Evolutionary conservation across 2,888 invertebrate genomes (phyloP).

Genomic region (Hyposoter didymator): DNA sequence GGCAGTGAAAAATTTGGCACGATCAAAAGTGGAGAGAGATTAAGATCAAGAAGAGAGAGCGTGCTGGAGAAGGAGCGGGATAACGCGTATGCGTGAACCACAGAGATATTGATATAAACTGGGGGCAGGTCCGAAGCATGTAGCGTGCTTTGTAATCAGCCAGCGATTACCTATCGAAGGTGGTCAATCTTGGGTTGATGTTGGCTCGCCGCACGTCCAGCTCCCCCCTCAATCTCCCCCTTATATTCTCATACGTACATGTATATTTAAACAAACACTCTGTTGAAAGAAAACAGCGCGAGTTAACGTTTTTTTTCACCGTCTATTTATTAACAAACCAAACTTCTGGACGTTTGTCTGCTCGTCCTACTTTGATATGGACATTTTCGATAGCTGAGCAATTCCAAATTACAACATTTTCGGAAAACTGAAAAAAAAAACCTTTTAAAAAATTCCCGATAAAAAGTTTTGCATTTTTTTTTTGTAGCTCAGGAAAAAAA

Average conservation of each 20-base stretch:
- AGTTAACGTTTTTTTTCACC: background rate
- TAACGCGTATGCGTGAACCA: conserved; percentile 69
- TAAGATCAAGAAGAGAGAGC: background rate
- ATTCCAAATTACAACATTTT: too few species aligned
- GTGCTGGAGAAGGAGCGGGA: conserved; percentile 3
- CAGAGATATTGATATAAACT: conserved; percentile 84
- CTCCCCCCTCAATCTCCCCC: conserved; percentile 24
- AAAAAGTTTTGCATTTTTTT: too few species aligned
- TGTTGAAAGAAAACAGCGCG: background rate
- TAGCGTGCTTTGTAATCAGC: conserved; percentile 83
- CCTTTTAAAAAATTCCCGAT: too few species aligned
- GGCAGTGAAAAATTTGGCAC: conserved; percentile 39
- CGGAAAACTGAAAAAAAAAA: too few species aligned
- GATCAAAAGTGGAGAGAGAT: background rate
- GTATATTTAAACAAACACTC: conserved; percentile 5
- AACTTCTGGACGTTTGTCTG: too few species aligned
- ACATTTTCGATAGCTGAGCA: too few species aligned
- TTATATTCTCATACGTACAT: conserved; percentile 17
- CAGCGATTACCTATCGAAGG: conserved; percentile 81
- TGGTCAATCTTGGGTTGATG: conserved; percentile 81
- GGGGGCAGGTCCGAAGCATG: conserved; percentile 80
- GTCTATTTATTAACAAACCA: background rate
- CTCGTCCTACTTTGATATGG: too few species aligned
- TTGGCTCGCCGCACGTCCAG: conserved; percentile 66
- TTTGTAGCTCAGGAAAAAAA: background rate